Base-by-base conservation (phyloP, 1,140 invertebrate genomes). In the Aphelenchoides fujianensis region DNA sequence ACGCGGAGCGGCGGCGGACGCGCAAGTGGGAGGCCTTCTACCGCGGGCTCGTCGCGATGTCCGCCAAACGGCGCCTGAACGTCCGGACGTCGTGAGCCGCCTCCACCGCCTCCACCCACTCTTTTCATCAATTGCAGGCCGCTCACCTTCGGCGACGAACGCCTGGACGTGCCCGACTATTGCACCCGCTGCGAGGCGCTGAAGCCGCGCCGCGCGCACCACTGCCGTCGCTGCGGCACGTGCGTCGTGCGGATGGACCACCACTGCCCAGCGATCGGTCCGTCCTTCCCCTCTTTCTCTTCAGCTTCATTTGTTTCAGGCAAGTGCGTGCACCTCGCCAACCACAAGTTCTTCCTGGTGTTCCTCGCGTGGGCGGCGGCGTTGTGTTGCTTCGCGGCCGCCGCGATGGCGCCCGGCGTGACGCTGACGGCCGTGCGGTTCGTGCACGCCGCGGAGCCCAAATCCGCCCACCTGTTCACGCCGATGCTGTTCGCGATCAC, bases 331-430 rank as follows among this genome's bases (percentile, higher is more conserved):
- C 55, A 59, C 7, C 34, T 59, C 12, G 19, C 5, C 5, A 59
- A 59, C 55, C 55, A 59, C 23, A 59, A 59, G 23, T 59, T 59
- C 55, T 59, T 59, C 19, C 7, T 59, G 55, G 5, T 59, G 12
- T 23, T 59, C 23, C 19, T 59, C 5, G 55, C 23, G 34, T 23
- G 34, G 27, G 55, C 55, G 19, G 34, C 55, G 55, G 5, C 5
- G 12, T 5, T 59, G 5, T 59, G 23, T 32, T 7, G 5, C 19
- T 59, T 12, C 41, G 41, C 41, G 23, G 12, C 19, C 7, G 5
- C 5, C 34, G 28, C 23, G 27, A 59, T 59, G 55, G 55, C 19
- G 5, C 23, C 55, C 12, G 12, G 28, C 34, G 27, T 59, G 5
- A 59, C 34, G 27, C 7, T 30, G 12, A 19, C 34, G 28, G 28